Evolutionary conservation across 1,140 invertebrate genomes (phyloP).

Genomic region (Lepidurus apus): DNA sequence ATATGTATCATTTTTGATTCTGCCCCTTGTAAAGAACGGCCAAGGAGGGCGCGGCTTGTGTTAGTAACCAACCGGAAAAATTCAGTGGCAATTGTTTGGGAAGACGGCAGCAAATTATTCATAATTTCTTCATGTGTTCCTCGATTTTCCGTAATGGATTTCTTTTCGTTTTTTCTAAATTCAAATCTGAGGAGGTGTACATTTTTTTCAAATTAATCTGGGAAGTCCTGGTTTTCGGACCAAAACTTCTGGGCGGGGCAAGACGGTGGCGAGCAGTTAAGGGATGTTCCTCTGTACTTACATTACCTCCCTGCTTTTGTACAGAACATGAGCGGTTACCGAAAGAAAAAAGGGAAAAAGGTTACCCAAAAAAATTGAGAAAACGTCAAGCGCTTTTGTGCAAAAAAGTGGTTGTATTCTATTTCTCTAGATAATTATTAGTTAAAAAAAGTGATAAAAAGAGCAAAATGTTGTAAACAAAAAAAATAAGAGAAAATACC

Average conservation of each 20-base stretch:
- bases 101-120: too few species aligned
- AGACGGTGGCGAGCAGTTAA: neutral
- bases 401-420: constrained; percentile 22
- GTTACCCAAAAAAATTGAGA: neutral
- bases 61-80: neutral
- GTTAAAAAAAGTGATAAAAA: constrained; percentile 12
- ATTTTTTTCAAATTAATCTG: neutral
- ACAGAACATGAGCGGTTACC: neutral
- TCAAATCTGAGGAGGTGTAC: neutral
- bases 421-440: constrained; percentile 20
- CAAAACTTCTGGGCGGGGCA: neutral
- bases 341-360: neutral
- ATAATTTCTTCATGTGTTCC: too few species aligned
- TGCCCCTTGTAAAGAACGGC: neutral
- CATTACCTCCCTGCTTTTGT: constrained; percentile 21
- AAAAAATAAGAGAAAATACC: neutral
- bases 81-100: neutral
- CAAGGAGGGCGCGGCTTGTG: neutral
- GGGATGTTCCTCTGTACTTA: constrained; percentile 9
- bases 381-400: constrained; percentile 14
- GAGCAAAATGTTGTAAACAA: neutral
- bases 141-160: too few species aligned
- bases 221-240: neutral
- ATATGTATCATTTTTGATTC: constrained; percentile 10
- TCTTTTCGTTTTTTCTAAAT: too few species aligned